Evolutionary conservation across 1,140 invertebrate species (phyloP).

Genomic region (Drosophila guanche): DNA sequence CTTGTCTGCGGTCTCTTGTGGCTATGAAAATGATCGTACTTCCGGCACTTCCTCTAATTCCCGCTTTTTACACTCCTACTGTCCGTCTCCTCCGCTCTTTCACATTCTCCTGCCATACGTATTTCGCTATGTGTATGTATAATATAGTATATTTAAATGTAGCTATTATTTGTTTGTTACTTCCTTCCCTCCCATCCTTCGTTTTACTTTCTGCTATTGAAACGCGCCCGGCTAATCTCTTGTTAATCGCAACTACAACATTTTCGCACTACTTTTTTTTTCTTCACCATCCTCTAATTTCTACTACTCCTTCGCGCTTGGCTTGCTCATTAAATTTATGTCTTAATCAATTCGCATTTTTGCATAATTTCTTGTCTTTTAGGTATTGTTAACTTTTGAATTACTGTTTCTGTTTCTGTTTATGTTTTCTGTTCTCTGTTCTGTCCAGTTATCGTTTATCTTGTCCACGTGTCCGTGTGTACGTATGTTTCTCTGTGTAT

Average conservation of each 20-base stretch:
- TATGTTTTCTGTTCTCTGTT: not conserved
- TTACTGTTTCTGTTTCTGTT: constrained; percentile 62
- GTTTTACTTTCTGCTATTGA: constrained; percentile 28
- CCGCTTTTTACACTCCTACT: constrained; percentile 27
- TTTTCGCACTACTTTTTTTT: constrained; percentile 58
- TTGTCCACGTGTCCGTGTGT: constrained; percentile 28
- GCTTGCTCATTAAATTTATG: constrained; percentile 65
- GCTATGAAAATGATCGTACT: constrained; percentile 70
- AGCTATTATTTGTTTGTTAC: constrained; percentile 72
- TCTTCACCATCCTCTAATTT: constrained; percentile 21
- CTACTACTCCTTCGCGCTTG: constrained; percentile 43
- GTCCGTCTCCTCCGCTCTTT: constrained; percentile 1
- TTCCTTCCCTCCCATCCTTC: constrained; percentile 17
- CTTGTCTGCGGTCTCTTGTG: constrained; percentile 63
- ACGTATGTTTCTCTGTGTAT: constrained; percentile 21
- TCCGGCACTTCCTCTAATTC: constrained; percentile 15
- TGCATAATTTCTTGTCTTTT: constrained; percentile 81
- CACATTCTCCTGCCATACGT: constrained; percentile 45
- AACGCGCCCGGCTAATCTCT: constrained; percentile 54
- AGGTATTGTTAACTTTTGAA: constrained; percentile 83
- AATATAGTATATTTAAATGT: constrained; percentile 75
- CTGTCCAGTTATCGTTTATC: constrained; percentile 22
- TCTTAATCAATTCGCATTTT: constrained; percentile 78
- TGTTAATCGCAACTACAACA: constrained; percentile 74
- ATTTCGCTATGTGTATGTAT: constrained; percentile 75